Percentiles rank a stretch among this genome's conserved stretches.
Evolutionary conservation across 2,888 invertebrate genomes (phyloP).

Genomic region (Pediacus dermestoides): DNA sequence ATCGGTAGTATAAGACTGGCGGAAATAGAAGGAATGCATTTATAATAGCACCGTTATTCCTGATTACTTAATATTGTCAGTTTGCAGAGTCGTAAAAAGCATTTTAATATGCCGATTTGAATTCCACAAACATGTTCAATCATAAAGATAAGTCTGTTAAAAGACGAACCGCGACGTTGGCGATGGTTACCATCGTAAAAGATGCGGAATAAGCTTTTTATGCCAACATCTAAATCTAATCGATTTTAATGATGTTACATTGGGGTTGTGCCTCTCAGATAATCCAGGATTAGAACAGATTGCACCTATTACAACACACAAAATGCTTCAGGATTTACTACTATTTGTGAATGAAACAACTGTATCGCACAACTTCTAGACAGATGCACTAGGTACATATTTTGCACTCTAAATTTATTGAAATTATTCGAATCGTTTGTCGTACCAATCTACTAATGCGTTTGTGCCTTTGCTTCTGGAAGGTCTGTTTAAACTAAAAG

Average conservation of each 20-base stretch:
- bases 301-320: conserved; percentile 34
- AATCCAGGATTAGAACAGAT: conserved; percentile 34
- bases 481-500: no score
- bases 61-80: conserved; percentile 10
- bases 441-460: no score
- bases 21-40: conserved; percentile 10
- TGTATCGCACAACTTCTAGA: no score
- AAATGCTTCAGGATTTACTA: conserved; percentile 27
- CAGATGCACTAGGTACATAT: no score
- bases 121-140: conserved; percentile 22
- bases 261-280: conserved; percentile 29
- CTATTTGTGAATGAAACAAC: conserved; percentile 26
- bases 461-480: no score
- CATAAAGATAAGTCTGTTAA: conserved; percentile 22
- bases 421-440: no score
- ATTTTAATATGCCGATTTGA: conserved; percentile 13
- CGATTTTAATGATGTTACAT: conserved; percentile 32
- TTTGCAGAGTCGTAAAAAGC: conserved; percentile 8
- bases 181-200: conserved; percentile 7
- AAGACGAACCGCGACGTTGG: conserved; percentile 13
- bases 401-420: no score
- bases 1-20: conserved; percentile 5
- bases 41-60: conserved; percentile 6
- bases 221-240: conserved; percentile 29
- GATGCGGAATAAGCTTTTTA: conserved; percentile 25